Evolutionary conservation across 2,113 vertebrate species (phyloP).

Genomic region (Phrynocephalus versicolor): DNA sequence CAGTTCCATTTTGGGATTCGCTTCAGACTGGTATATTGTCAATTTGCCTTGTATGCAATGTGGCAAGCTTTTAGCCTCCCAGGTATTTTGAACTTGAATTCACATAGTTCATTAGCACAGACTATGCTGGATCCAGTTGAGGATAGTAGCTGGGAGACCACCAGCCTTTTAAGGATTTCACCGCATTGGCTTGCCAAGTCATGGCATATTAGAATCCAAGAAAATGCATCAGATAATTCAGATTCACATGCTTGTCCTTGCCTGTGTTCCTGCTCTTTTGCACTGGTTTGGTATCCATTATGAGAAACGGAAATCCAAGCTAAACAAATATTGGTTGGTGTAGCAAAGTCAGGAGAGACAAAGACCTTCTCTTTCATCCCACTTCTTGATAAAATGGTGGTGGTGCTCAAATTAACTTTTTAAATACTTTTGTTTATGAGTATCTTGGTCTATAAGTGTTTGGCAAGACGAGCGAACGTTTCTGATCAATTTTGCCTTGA

Average conservation of each 20-base stretch:
- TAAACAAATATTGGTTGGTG: not conserved
- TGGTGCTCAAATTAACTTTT: too few species aligned
- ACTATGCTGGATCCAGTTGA: not conserved
- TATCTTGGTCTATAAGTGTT: too few species aligned
- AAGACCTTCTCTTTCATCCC: too few species aligned
- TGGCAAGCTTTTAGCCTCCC: not conserved
- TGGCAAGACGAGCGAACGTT: too few species aligned
- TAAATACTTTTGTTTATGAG: too few species aligned
- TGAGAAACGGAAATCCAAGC: not conserved
- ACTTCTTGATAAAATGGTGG: too few species aligned
- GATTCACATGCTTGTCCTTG: not conserved
- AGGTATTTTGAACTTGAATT: not conserved
- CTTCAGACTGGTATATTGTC: not conserved
- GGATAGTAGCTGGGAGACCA: not conserved
- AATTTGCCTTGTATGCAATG: not conserved
- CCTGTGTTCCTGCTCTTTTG: not conserved
- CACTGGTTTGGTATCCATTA: not conserved
- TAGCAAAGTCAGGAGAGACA: not conserved
- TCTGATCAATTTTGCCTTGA: too few species aligned
- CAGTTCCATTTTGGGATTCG: not conserved
- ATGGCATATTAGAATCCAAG: not conserved
- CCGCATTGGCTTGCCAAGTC: not conserved
- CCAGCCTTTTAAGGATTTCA: not conserved
- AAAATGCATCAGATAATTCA: not conserved
- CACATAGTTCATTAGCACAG: not conserved